A percentile compares a stretch with the other conserved stretches of the same genome.
phyloP scores from a whole-genome alignment of 2,113 vertebrate species.

The Dermatemys mawii region DNA sequence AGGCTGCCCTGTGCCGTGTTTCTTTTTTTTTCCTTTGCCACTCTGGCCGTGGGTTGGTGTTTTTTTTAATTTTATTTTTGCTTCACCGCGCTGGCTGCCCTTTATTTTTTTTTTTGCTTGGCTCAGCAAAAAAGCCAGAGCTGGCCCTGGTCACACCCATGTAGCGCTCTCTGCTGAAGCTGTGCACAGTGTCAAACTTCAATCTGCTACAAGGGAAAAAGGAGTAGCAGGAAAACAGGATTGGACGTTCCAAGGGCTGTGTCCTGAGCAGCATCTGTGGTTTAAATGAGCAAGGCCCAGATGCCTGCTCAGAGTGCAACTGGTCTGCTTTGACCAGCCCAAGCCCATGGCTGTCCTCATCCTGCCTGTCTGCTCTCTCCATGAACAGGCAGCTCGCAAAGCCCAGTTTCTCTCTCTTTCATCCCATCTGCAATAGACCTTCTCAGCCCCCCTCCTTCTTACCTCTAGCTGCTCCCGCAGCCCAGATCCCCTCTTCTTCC shows the following conservation, averaged over 20 bases:
- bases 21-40: too few relatives aligned
- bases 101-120: too few relatives aligned
- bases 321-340: not conserved
- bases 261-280: not conserved
- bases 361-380: not conserved
- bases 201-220: not conserved
- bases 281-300: not conserved
- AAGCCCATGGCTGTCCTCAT: not conserved
- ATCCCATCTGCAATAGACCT: not conserved
- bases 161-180: not conserved
- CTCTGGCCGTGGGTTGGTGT: too few relatives aligned
- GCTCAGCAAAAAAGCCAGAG: too few relatives aligned
- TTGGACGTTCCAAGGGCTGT: not conserved
- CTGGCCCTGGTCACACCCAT: not conserved
- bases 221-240: not conserved
- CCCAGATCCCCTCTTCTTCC: not conserved
- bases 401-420: not conserved
- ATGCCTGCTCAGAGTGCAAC: not conserved
- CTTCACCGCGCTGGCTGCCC: too few relatives aligned
- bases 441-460: not conserved
- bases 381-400: accelerated
- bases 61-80: too few relatives aligned
- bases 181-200: not conserved
- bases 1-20: too few relatives aligned
- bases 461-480: not conserved